A percentile compares a stretch with the other conserved stretches of the same genome.
phyloP scores from a whole-genome alignment of 2,888 invertebrate genomes.

The Sinohyriopsis cumingii region DNA sequence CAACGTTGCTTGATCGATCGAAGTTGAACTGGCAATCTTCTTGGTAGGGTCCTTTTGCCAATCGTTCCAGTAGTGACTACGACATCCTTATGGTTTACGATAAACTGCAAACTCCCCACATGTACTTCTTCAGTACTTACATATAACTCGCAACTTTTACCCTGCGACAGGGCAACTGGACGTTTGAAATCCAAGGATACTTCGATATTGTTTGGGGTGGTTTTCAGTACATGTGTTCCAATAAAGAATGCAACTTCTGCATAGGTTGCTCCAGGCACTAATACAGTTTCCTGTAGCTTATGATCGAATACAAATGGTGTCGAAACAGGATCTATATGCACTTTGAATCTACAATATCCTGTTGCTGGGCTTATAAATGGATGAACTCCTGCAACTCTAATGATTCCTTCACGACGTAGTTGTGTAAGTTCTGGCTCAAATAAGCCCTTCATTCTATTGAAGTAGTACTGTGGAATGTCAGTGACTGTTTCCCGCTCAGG shows the following conservation, averaged over 20 bases:
- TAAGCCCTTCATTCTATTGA: slow-evolving; percentile 16
- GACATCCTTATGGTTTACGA: not conserved
- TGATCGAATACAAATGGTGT: slow-evolving; percentile 28
- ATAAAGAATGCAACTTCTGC: slow-evolving; percentile 19
- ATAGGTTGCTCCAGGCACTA: slow-evolving; percentile 23
- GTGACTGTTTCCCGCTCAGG: slow-evolving; percentile 11
- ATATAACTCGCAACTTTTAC: not conserved
- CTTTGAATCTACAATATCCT: slow-evolving; percentile 3
- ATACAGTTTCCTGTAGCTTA: slow-evolving; percentile 9
- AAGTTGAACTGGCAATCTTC: not conserved
- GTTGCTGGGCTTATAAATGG: not conserved
- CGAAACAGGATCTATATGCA: slow-evolving; percentile 7
- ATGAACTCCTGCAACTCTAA: not conserved
- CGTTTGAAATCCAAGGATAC: not conserved
- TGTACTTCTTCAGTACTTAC: too few species aligned
- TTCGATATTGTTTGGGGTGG: not conserved
- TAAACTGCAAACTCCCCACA: not conserved
- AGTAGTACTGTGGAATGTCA: slow-evolving; percentile 31
- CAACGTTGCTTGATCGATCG: slow-evolving; percentile 5
- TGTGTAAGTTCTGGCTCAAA: slow-evolving; percentile 14
- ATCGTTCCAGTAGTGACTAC: too few species aligned
- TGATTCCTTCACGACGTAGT: slow-evolving; percentile 6
- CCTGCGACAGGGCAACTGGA: not conserved
- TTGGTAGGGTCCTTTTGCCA: too few species aligned
- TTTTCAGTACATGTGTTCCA: slow-evolving; percentile 1